Percentiles rank a stretch among this genome's conserved stretches.
Conservation (phyloP, 2,113 vertebrate genomes). For the Diphyllodes magnificus region DNA sequence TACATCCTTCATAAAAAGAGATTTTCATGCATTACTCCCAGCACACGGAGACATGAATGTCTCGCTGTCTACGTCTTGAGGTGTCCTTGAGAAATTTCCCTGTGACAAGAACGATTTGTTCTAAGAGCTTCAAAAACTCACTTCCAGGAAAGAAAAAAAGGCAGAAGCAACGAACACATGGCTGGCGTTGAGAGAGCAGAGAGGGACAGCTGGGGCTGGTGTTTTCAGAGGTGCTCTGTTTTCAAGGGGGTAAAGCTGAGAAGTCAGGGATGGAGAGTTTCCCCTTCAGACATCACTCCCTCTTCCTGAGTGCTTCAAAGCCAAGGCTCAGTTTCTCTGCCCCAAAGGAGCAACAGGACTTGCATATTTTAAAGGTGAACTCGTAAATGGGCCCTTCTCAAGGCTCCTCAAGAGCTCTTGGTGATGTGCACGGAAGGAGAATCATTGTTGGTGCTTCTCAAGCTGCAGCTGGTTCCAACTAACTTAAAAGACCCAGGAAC, state of each 20-base stretch:
- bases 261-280: background rate
- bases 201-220: background rate
- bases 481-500: background rate
- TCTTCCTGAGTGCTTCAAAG: background rate
- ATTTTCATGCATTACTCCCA: slow-evolving; percentile 38
- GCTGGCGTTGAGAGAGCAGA: background rate
- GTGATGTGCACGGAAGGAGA: background rate
- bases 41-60: background rate
- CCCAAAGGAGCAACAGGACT: background rate
- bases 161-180: background rate
- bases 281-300: background rate
- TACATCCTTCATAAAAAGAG: slow-evolving; percentile 16
- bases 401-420: background rate
- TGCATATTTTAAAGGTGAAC: background rate
- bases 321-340: background rate
- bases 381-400: background rate
- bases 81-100: slow-evolving; percentile 19
- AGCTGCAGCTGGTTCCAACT: background rate
- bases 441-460: background rate
- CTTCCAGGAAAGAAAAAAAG: background rate
- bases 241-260: background rate
- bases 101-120: background rate
- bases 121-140: background rate
- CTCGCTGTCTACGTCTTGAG: background rate
- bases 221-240: background rate